Conservation (phyloP, 2,888 invertebrate species). For the Torymus auratus region DNA sequence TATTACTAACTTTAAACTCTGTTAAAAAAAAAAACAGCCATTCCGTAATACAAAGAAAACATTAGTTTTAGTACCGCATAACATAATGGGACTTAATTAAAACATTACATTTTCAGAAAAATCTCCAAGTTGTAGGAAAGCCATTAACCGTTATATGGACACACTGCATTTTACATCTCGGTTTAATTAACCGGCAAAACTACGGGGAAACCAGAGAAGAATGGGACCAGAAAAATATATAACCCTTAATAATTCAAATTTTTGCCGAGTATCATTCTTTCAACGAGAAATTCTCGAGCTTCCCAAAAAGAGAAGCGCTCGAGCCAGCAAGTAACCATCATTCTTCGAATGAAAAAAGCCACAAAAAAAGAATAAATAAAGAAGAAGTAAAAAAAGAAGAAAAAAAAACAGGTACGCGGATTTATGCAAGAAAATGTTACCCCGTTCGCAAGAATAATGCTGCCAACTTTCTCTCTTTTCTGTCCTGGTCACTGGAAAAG, state of each 20-base stretch:
- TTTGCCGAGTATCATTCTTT: constrained; percentile 13
- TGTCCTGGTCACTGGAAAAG: constrained; percentile 29
- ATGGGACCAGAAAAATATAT: not conserved
- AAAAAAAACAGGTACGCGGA: constrained; percentile 1
- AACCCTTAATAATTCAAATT: constrained; percentile 32
- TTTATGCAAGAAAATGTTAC: constrained; percentile 47
- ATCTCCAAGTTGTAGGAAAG: too few species aligned
- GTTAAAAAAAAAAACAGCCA: too few species aligned
- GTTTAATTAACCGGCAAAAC: not conserved
- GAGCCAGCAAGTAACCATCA: not conserved
- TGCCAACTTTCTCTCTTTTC: not conserved
- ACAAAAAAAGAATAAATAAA: not conserved
- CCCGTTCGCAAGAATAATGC: constrained; percentile 40
- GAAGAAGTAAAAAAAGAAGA: not conserved
- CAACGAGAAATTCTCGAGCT: constrained; percentile 5
- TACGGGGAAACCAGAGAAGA: not conserved
- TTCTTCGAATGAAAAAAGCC: not conserved
- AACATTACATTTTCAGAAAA: too few species aligned
- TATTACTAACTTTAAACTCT: too few species aligned
- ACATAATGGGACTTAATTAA: too few species aligned
- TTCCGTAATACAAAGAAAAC: too few species aligned
- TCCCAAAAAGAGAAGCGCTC: constrained; percentile 3
- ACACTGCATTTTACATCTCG: not conserved
- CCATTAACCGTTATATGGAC: too few species aligned
- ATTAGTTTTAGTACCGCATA: too few species aligned